Conservation (phyloP, 2,888 invertebrate species). For the Nomada lathburiana region DNA sequence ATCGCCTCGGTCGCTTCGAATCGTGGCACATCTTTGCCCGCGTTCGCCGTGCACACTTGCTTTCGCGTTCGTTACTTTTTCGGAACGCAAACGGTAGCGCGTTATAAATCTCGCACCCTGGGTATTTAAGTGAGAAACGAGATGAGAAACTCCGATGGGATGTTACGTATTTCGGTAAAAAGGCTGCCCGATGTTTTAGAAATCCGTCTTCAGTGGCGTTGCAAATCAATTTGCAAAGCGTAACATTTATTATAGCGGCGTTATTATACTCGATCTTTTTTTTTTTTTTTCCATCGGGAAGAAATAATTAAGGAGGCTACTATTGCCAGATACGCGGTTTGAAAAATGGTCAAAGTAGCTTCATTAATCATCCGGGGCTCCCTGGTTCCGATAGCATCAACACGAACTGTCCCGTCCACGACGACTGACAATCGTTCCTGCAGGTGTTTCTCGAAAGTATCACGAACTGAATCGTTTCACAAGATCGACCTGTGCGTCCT, state of each 20-base stretch:
- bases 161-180: neutral
- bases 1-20: constrained; percentile 17
- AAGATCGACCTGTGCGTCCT: constrained; percentile 44
- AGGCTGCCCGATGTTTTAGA: neutral
- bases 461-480: constrained; percentile 54
- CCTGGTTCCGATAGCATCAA: constrained; percentile 5
- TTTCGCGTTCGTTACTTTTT: constrained; percentile 32
- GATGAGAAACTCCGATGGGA: neutral
- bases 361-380: constrained; percentile 13
- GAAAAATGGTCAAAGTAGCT: neutral
- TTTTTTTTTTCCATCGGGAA: too few relatives aligned
- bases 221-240: too few relatives aligned
- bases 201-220: too few relatives aligned
- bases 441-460: constrained; percentile 38
- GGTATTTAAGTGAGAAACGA: too few relatives aligned
- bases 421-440: constrained; percentile 5
- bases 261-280: too few relatives aligned
- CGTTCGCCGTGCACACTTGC: neutral
- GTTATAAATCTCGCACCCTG: neutral
- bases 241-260: too few relatives aligned
- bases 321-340: neutral
- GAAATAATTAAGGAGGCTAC: neutral
- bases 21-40: neutral
- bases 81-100: neutral
- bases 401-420: neutral